Evolutionary conservation across 2,113 vertebrate species (phyloP), one percentile per base, ranked within the genome.

Genomic region (Macrotis lagotis): DNA sequence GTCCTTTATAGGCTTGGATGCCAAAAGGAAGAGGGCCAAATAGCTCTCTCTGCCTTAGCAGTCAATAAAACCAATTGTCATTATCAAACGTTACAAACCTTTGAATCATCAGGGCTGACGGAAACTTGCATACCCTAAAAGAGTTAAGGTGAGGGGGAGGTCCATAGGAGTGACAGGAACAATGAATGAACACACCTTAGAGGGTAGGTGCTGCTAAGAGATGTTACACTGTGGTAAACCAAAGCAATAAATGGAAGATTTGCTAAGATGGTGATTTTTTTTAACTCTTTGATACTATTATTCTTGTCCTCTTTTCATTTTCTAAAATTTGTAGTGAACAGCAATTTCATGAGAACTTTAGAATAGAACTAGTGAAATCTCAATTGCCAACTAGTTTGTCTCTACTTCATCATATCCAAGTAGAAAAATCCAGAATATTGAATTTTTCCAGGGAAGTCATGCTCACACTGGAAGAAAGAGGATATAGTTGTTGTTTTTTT

Each of bases 171-270:
- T 22, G n/a, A 3, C 16, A 44, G 16, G 37, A 8, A 83, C 24
- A 19, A 14, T 83, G 66, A 83, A n/a, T 44, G 37, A 83, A 14
- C 16, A 22, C 19, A 22, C 16, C 66, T n/a, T 14, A 74, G n/a
- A n/a, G 66, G 14, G 37, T 74, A 16, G 37, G 16, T 24, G n/a
- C n/a, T 22, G 0, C 66, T 22, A 44, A 22, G 5, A n/a, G 16
- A 6, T 44, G 2, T n/a, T 83, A 3, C 11, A 44, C 66, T 83
- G 8, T 83, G 66, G 37, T 22, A 83, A 22, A 83, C 74, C 37
- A 90, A 95, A 94, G 89, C 44, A 92, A 59, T 9, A 55, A 92
- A 94, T 37, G 51, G 55, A 93, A 92, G 19, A 94, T 3, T 93
- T 91, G 49, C 26, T 4, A 89, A 92, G 50, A 96, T 92, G 51